Base-by-base conservation (phyloP, 2,797 vertebrate genomes). In the Glyptemys insculpta region DNA sequence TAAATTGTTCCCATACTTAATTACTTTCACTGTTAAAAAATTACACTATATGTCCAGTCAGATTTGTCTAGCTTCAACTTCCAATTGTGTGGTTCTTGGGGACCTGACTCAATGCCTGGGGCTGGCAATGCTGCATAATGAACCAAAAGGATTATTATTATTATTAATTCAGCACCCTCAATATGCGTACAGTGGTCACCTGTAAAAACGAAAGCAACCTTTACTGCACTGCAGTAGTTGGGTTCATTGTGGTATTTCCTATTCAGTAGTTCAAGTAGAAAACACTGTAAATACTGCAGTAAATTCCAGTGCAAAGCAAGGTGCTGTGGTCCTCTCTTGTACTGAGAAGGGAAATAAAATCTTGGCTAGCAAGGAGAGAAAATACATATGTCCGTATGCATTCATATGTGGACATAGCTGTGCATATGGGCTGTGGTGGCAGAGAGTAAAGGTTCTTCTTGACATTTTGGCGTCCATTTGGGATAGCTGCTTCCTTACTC, bases 201-300 rank as follows among this genome's bases (percentile, higher is more conserved):
- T 76, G 29, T 95, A 81, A 83, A 95, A 94, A 94, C 79, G 79
- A 56, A 92, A 95, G 91, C 91, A 96, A 89, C 88, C 93, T 95
- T 97, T 94, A 89, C 89, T 91, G 95, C 92, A 56, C 23, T 79
- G 92, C 85, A 95, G 90, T 89, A 72, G 93, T 88, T 96, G 96
- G 96, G 97, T 97, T 97, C 97, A 92, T 95, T 88, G 92, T 92
- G 86, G 95, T 83, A 37, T 83, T 90, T 53, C 23, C 91, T 93
- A 96, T 97, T 16, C 27, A 29, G 25, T 29, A 96, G 97, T 97
- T 96, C 91, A 96, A 96, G 96, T 16, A 93, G 65, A 97, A 97
- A 97, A 86, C 96, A 57, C 79, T 95, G 91, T 95, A 94, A 96
- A 97, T 97, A 95, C 91, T 96, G 0, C 93, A 80, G 86, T 96